Percentiles rank a stretch among this genome's conserved stretches.
Conservation (phyloP, 1,140 invertebrate genomes). For the Brachionus asplanchnoidis region DNA sequence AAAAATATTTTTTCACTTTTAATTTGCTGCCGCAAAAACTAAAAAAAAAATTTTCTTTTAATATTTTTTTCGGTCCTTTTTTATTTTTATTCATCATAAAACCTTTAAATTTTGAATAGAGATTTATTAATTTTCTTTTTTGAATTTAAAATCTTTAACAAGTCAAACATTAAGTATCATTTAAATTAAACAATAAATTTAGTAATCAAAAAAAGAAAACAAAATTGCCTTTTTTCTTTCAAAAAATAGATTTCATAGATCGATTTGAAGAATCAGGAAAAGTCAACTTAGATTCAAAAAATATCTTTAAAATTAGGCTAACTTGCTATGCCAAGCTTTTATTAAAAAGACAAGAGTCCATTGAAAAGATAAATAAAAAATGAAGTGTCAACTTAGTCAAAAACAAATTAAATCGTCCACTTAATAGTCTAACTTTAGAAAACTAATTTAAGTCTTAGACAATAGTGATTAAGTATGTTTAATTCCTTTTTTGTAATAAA, state of each 20-base stretch:
- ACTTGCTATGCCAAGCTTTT: not conserved
- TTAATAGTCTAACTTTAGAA: not conserved
- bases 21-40: too few relatives aligned
- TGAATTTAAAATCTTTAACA: not conserved
- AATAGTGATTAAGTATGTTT: not conserved
- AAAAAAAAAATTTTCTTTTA: too few relatives aligned
- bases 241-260: too few relatives aligned
- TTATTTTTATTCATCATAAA: too few relatives aligned
- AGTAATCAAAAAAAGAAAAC: not conserved
- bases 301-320: not conserved
- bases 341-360: not conserved
- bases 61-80: too few relatives aligned
- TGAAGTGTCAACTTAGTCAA: not conserved
- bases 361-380: not conserved
- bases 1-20: too few relatives aligned
- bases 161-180: too few relatives aligned
- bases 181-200: not conserved
- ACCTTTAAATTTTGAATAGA: not conserved
- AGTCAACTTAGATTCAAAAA: not conserved
- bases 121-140: not conserved
- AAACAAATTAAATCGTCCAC: not conserved
- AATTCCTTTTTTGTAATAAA: not conserved
- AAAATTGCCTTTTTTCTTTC: too few relatives aligned
- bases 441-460: constrained; percentile 18
- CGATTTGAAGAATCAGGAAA: not conserved